phyloP scores from a whole-genome alignment of 2,888 invertebrate species.

The Scrobipalpa costella region DNA sequence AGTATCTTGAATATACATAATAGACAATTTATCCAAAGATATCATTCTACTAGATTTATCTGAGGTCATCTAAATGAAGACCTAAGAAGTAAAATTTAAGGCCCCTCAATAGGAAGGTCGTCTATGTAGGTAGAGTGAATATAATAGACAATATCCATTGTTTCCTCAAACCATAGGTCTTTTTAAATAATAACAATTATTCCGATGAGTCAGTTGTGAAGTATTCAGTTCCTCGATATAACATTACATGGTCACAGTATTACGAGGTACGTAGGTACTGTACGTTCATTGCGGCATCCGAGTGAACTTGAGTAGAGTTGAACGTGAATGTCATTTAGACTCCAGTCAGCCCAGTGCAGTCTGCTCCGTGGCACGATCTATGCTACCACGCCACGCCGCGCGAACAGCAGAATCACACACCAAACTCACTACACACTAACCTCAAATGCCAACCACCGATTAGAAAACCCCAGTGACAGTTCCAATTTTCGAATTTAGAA shows the following conservation, averaged over 20 bases:
- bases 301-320: slow-evolving; percentile 75
- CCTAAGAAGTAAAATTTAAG: slow-evolving; percentile 14
- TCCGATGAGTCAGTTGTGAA: slow-evolving; percentile 31
- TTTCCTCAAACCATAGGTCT: slow-evolving; percentile 39
- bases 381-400: slow-evolving; percentile 34
- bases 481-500: slow-evolving; percentile 62
- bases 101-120: not conserved
- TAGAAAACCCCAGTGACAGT: slow-evolving; percentile 47
- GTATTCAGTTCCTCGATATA: slow-evolving; percentile 43
- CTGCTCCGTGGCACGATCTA: slow-evolving; percentile 65
- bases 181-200: slow-evolving; percentile 45
- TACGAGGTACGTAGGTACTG: slow-evolving; percentile 45
- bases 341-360: slow-evolving; percentile 61
- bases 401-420: slow-evolving; percentile 31
- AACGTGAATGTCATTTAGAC: slow-evolving; percentile 77
- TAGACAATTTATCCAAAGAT: too few relatives aligned
- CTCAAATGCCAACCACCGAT: slow-evolving; percentile 36
- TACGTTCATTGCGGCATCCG: slow-evolving; percentile 71
- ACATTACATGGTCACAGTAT: slow-evolving; percentile 58
- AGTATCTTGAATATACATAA: too few relatives aligned
- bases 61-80: slow-evolving; percentile 9
- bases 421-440: slow-evolving; percentile 38
- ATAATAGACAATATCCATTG: slow-evolving; percentile 45
- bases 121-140: slow-evolving; percentile 16
- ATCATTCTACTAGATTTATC: too few relatives aligned